These are phyloP conservation scores for Synanthedon formicaeformis DNA, from an alignment of 2,888 invertebrate genomes.

Conservation along the genomic window DNA sequence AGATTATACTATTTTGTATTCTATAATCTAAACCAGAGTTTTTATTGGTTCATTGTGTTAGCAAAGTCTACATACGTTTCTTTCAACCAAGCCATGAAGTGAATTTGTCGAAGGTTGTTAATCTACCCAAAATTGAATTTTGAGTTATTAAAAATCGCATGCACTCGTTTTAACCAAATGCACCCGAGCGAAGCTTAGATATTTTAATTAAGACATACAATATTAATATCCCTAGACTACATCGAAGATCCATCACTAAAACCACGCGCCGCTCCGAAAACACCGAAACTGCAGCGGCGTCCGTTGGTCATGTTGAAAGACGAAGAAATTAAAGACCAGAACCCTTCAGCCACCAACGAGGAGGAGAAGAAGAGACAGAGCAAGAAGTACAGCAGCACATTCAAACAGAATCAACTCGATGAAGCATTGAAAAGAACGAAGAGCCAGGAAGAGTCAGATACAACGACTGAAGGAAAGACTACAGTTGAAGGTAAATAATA, in stretches of 20 bases:
- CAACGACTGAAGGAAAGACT: constrained; percentile 35
- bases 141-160: no score
- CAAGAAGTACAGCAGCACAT: constrained; percentile 57
- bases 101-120: no score
- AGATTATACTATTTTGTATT: no score
- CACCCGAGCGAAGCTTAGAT: no score
- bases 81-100: no score
- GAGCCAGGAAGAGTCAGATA: constrained; percentile 22
- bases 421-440: constrained; percentile 35
- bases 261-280: constrained; percentile 21
- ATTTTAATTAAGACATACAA: no score
- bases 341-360: constrained; percentile 53
- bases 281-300: constrained; percentile 38
- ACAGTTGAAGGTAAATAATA: constrained; percentile 30
- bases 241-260: constrained; percentile 44
- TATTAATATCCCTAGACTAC: constrained; percentile 23
- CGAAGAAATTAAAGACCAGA: constrained; percentile 34
- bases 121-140: no score
- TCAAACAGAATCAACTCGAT: constrained; percentile 53
- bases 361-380: constrained; percentile 58
- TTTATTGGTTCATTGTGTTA: no score
- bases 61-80: no score
- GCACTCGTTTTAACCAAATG: no score
- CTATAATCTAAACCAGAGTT: not conserved
- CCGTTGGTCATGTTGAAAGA: constrained; percentile 46